Evolutionary conservation across 2,113 vertebrate species (phyloP).

Genomic region (Petaurus breviceps): DNA sequence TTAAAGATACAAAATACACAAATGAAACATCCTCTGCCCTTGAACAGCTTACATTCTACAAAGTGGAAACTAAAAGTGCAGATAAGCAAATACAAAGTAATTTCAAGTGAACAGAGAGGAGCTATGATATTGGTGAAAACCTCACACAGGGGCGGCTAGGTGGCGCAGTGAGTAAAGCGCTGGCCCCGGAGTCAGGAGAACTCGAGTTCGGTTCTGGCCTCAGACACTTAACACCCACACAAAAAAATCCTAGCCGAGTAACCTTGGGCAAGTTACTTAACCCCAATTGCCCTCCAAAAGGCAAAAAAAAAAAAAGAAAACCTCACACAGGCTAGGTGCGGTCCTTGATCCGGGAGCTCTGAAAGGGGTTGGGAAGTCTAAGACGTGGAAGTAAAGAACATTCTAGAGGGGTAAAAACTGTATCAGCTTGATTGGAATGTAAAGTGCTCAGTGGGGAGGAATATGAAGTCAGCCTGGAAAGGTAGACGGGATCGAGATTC

Average conservation of each 20-base stretch:
- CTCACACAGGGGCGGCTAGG: background rate
- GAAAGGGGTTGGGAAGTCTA: background rate
- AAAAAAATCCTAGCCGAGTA: no score
- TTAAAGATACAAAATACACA: background rate
- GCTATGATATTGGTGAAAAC: background rate
- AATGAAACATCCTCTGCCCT: background rate
- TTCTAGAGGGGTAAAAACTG: background rate
- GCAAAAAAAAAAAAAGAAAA: no score
- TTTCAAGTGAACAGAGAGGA: no score
- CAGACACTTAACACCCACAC: no score
- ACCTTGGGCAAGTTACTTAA: no score
- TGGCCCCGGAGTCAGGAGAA: no score
- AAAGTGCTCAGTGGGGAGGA: background rate
- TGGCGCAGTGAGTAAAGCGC: no score
- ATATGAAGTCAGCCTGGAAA: background rate
- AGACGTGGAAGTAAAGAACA: background rate
- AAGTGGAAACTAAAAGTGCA: background rate
- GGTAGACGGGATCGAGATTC: background rate
- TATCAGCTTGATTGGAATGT: background rate
- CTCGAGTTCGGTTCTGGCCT: no score
- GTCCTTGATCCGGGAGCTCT: background rate
- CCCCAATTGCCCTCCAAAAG: no score
- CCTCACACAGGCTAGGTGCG: background rate
- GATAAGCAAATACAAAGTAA: background rate
- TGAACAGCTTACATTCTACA: background rate